These are phyloP conservation scores for Trissolcus brochymenae DNA, from an alignment of 2,888 invertebrate species.

Conservation along the genomic window DNA sequence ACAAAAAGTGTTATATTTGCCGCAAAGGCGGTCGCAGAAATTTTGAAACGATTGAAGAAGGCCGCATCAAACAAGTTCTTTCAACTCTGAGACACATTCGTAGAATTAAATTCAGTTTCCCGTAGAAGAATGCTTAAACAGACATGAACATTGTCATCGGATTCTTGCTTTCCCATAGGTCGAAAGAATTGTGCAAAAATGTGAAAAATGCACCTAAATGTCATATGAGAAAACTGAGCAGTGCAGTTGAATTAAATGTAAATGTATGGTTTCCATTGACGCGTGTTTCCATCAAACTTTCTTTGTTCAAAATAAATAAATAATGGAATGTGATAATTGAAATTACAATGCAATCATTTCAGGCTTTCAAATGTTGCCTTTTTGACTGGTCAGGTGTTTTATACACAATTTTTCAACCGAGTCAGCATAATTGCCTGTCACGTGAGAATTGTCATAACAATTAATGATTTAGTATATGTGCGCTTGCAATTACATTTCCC, in stretches of 20 bases:
- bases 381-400: too few relatives aligned
- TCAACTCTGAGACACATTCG: slow-evolving; percentile 7
- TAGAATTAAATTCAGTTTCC: neutral
- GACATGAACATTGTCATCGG: slow-evolving; percentile 10
- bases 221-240: slow-evolving; percentile 1
- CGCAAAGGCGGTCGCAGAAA: too few relatives aligned
- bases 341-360: too few relatives aligned
- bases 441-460: too few relatives aligned
- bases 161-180: slow-evolving; percentile 11
- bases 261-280: slow-evolving; percentile 14
- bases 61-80: neutral
- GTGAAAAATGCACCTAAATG: slow-evolving; percentile 11
- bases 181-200: slow-evolving; percentile 12
- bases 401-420: too few relatives aligned
- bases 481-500: too few relatives aligned
- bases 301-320: neutral
- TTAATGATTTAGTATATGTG: too few relatives aligned
- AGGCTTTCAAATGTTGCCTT: too few relatives aligned
- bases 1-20: too few relatives aligned
- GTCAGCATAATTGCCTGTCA: too few relatives aligned
- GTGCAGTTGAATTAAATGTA: neutral
- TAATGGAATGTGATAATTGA: too few relatives aligned
- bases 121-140: neutral
- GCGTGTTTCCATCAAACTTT: slow-evolving; percentile 11
- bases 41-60: neutral